These are phyloP conservation scores for Sylvilagus floridanus DNA, from an alignment of 2,797 vertebrate species.

Conservation along the genomic window DNA sequence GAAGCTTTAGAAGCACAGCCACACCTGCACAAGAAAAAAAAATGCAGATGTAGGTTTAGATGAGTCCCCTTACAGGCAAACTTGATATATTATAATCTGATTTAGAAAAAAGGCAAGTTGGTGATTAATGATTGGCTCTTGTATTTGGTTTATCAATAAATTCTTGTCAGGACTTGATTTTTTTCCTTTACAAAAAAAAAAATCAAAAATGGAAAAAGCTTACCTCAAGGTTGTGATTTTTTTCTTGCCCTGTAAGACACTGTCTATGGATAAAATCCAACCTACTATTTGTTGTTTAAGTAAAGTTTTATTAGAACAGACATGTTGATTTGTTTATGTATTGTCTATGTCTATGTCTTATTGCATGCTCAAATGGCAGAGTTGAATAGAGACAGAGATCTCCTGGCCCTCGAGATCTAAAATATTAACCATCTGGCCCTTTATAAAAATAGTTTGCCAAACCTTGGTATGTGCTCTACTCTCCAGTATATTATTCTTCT, in stretches of 20 bases:
- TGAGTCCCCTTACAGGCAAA: not conserved
- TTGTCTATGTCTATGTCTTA: not conserved
- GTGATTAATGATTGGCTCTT: conserved; percentile 15
- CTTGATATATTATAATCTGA: not conserved
- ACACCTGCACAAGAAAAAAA: not conserved
- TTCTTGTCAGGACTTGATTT: conserved; percentile 2
- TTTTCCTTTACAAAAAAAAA: not conserved
- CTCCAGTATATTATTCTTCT: conserved; percentile 2
- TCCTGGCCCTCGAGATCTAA: not conserved
- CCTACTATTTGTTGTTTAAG: conserved; percentile 30
- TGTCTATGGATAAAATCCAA: not conserved
- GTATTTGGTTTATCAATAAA: conserved; percentile 36
- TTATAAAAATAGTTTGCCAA: not conserved
- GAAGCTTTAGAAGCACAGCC: conserved; percentile 9
- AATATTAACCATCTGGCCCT: not conserved
- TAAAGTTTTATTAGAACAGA: conserved; percentile 26
- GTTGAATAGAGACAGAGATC: not conserved
- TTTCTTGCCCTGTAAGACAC: not conserved
- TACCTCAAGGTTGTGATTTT: not conserved
- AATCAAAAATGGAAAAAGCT: conserved; percentile 43
- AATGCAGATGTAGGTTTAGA: not conserved
- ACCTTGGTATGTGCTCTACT: not conserved
- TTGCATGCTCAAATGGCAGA: not conserved
- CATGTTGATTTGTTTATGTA: not conserved
- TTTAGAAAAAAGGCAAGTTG: not conserved